A percentile compares a stretch with the other conserved stretches of the same genome.
These are phyloP conservation scores for Mus spretus DNA, from an alignment of 2,797 vertebrate species.

Conservation along the genomic window DNA sequence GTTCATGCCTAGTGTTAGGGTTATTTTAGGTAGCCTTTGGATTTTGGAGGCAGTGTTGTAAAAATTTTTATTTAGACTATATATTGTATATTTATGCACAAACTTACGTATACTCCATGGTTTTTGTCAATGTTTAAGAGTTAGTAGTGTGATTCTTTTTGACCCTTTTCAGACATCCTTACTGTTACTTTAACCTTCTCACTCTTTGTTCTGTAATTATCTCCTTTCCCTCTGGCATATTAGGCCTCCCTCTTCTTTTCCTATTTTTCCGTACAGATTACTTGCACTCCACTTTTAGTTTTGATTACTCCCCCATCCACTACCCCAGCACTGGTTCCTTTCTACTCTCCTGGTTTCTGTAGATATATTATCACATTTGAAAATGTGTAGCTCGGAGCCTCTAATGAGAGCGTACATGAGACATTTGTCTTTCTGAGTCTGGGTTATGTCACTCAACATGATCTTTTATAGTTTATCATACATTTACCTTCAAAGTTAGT, in stretches of 20 bases:
- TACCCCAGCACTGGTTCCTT: background rate
- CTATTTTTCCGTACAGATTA: background rate
- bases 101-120: background rate
- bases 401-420: background rate
- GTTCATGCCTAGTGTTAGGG: background rate
- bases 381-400: background rate
- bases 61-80: background rate
- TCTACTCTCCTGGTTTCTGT: background rate
- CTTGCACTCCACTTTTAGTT: background rate
- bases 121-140: background rate
- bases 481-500: background rate
- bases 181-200: background rate
- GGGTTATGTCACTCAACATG: background rate
- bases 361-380: background rate
- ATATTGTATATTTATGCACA: background rate
- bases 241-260: background rate
- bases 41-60: background rate
- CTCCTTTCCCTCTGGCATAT: background rate
- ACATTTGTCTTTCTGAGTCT: background rate
- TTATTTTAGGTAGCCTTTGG: background rate
- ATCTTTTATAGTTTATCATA: background rate
- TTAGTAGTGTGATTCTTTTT: background rate
- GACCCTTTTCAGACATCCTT: background rate
- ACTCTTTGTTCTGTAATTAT: background rate
- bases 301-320: background rate